These are phyloP conservation scores for Alfaro cultratus DNA, from an alignment of 2,797 vertebrate genomes.

Conservation along the genomic window DNA sequence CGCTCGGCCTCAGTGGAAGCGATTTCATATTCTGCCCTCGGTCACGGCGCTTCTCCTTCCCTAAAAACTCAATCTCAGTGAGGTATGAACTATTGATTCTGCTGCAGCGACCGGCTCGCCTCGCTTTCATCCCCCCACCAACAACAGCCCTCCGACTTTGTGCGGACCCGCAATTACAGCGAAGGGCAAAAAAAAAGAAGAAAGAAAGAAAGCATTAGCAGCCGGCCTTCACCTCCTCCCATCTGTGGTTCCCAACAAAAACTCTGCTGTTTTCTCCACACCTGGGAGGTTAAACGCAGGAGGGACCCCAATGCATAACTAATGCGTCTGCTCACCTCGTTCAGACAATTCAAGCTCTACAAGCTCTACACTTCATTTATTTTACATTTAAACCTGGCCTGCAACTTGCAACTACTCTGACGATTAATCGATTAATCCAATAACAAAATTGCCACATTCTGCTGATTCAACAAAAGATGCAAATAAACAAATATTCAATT, in stretches of 20 bases:
- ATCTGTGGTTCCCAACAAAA: constrained; percentile 54
- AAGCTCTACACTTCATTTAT: no score
- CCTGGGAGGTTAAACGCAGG: constrained; percentile 52
- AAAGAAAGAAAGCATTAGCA: constrained; percentile 43
- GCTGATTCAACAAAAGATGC: background rate
- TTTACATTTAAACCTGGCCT: background rate
- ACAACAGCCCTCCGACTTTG: constrained; percentile 45
- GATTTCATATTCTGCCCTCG: constrained; percentile 78
- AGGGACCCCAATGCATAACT: constrained; percentile 63
- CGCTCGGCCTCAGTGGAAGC: constrained; percentile 55
- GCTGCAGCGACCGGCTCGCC: constrained; percentile 62
- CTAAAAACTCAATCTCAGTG: constrained; percentile 80
- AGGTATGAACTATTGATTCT: constrained; percentile 83
- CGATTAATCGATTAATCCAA: background rate
- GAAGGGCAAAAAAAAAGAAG: constrained; percentile 47
- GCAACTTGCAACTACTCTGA: background rate
- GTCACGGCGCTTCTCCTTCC: constrained; percentile 70
- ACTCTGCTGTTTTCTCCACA: constrained; percentile 28
- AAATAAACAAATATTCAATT: background rate
- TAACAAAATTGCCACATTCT: background rate
- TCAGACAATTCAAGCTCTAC: constrained; percentile 7
- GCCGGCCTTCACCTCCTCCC: constrained; percentile 39
- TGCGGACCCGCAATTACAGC: constrained; percentile 66
- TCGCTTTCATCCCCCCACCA: constrained; percentile 54
- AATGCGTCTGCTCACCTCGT: constrained; percentile 53